phyloP scores from a whole-genome alignment of 2,113 vertebrate genomes.

The Antechinus flavipes region DNA sequence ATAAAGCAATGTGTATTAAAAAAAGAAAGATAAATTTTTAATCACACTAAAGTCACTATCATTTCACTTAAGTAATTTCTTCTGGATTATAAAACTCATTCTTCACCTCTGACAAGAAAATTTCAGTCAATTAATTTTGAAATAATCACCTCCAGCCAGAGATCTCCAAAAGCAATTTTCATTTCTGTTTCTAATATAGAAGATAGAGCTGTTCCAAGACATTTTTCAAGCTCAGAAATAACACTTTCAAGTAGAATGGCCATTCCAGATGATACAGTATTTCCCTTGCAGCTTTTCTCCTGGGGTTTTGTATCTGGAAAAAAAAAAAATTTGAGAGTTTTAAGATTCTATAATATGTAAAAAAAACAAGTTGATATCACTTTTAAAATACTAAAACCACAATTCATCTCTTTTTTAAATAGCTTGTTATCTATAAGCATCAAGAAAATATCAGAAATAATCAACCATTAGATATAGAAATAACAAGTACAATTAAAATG shows the following conservation, averaged over 20 bases:
- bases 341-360: slow-evolving; percentile 19
- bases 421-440: neutral
- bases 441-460: slow-evolving; percentile 24
- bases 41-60: slow-evolving; percentile 14
- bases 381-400: neutral
- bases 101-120: slow-evolving; percentile 41
- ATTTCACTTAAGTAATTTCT: slow-evolving; percentile 36
- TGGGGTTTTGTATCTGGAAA: slow-evolving; percentile 70
- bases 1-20: too few relatives aligned
- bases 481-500: slow-evolving; percentile 18
- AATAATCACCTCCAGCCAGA: slow-evolving; percentile 91
- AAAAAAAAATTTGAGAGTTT: slow-evolving; percentile 56
- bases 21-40: neutral
- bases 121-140: slow-evolving; percentile 33
- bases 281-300: slow-evolving; percentile 44
- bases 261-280: slow-evolving; percentile 38
- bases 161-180: slow-evolving; percentile 90
- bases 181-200: slow-evolving; percentile 93
- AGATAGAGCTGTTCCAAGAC: slow-evolving; percentile 89
- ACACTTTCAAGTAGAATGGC: slow-evolving; percentile 74
- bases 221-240: slow-evolving; percentile 87
- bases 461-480: slow-evolving; percentile 53
- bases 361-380: slow-evolving; percentile 35
- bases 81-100: slow-evolving; percentile 39
- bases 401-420: neutral